These are phyloP conservation scores for Valencia hispanica DNA, from an alignment of 2,797 vertebrate genomes.

Conservation along the genomic window DNA sequence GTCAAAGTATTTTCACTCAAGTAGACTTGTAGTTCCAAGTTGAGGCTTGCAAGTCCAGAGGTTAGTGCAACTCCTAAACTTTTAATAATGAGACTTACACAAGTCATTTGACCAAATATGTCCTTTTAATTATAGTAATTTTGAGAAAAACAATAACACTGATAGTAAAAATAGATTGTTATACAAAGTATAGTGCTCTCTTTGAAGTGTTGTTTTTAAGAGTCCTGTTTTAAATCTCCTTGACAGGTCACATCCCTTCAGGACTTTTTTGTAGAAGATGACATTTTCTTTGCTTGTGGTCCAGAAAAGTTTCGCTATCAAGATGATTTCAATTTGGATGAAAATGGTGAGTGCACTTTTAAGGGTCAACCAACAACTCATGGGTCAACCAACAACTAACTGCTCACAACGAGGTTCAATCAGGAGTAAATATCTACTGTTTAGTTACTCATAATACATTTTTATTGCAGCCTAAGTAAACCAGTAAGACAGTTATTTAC, in stretches of 20 bases:
- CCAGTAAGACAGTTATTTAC: no score
- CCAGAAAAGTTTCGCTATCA: conserved; percentile 99
- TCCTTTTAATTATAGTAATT: background rate
- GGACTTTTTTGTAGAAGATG: conserved; percentile 98
- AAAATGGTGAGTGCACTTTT: conserved; percentile 83
- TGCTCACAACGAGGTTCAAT: no score
- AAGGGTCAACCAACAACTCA: no score
- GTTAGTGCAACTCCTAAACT: background rate
- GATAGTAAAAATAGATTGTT: background rate
- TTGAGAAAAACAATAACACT: background rate
- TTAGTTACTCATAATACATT: no score
- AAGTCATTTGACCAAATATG: background rate
- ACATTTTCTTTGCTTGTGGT: conserved; percentile 98
- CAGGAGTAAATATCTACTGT: no score
- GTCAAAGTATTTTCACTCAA: background rate
- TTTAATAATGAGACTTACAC: background rate
- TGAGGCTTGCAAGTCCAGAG: background rate
- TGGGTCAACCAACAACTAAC: no score
- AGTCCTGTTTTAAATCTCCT: conserved; percentile 26
- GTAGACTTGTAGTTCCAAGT: background rate
- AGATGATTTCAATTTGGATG: conserved; percentile 98
- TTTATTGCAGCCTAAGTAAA: no score
- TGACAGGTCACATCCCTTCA: conserved; percentile 93
- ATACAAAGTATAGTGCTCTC: background rate
- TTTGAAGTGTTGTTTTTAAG: background rate